Percentiles rank a stretch among this genome's conserved stretches.
Evolutionary conservation across 2,113 vertebrate species (phyloP).

Genomic region (Meriones unguiculatus): DNA sequence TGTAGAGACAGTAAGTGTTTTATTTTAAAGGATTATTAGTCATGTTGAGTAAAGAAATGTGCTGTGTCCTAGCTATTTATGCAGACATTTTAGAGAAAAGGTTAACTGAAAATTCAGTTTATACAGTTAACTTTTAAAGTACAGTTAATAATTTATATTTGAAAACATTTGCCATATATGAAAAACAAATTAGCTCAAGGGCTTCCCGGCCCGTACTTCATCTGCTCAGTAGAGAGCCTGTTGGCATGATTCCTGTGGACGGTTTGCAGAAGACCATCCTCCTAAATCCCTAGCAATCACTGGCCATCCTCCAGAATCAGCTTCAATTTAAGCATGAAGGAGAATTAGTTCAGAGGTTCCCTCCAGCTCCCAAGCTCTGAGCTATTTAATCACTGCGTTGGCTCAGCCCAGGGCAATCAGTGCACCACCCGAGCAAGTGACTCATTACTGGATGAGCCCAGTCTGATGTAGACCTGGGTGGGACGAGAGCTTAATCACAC

Average conservation of each 20-base stretch:
- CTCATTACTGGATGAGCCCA: constrained; percentile 35
- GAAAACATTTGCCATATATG: constrained; percentile 71
- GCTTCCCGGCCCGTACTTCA: constrained; percentile 39
- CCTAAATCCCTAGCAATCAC: constrained; percentile 67
- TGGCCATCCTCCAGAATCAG: constrained; percentile 65
- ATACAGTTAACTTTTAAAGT: constrained; percentile 68
- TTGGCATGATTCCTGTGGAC: constrained; percentile 58
- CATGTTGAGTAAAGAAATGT: constrained; percentile 3
- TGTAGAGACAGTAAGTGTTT: background rate
- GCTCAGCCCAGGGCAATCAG: constrained; percentile 52
- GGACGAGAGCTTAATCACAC: constrained; percentile 59
- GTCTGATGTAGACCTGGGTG: constrained; percentile 15
- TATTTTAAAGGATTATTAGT: constrained; percentile 13
- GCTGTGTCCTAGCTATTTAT: constrained; percentile 32
- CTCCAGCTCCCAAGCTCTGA: constrained; percentile 58
- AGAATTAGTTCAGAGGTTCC: constrained; percentile 71
- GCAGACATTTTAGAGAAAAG: constrained; percentile 16
- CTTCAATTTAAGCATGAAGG: constrained; percentile 74
- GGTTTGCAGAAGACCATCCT: constrained; percentile 67
- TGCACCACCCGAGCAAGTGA: constrained; percentile 61
- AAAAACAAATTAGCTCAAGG: constrained; percentile 74
- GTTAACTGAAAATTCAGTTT: constrained; percentile 58
- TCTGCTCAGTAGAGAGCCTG: constrained; percentile 49
- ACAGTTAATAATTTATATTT: constrained; percentile 73
- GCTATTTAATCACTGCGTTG: constrained; percentile 73